Conservation (phyloP, 2,888 invertebrate species). For the Gandaritis pyraliata region DNA sequence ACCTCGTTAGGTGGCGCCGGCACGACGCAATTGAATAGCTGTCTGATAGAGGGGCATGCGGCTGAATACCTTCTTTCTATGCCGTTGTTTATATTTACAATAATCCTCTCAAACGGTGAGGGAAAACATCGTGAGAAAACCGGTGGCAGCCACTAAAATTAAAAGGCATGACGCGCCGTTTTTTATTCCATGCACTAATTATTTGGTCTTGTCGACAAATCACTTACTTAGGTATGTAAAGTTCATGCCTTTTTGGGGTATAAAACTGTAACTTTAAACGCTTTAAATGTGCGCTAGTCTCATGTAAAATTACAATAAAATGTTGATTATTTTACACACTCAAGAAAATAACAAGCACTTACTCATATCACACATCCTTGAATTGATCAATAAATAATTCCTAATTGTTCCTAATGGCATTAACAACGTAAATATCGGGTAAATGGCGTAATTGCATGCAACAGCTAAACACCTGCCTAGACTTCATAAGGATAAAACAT, state of each 20-base stretch:
- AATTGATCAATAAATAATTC: constrained; percentile 45
- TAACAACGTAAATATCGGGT: constrained; percentile 34
- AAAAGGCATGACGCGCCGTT: too few species aligned
- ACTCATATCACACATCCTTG: constrained; percentile 27
- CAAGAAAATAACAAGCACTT: too few species aligned
- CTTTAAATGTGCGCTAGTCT: too few species aligned
- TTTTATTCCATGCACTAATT: too few species aligned
- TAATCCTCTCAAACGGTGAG: not conserved
- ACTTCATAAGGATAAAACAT: constrained; percentile 14
- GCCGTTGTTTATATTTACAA: constrained; percentile 1
- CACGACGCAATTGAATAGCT: constrained; percentile 21
- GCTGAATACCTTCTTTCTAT: constrained; percentile 1
- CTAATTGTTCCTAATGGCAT: constrained; percentile 39
- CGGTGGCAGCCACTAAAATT: too few species aligned
- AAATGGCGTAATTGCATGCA: constrained; percentile 24
- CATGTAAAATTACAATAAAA: too few species aligned
- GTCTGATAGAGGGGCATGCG: constrained; percentile 19
- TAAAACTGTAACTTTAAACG: too few species aligned
- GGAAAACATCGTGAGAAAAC: too few species aligned
- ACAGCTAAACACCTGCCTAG: constrained; percentile 22
- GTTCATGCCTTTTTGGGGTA: too few species aligned
- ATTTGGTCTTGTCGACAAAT: not conserved
- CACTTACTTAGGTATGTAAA: too few species aligned
- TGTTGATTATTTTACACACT: too few species aligned
- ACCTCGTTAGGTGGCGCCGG: constrained; percentile 50